These are phyloP conservation scores for Erpornis zantholeuca DNA, from an alignment of 2,113 vertebrate species.

Conservation along the genomic window DNA sequence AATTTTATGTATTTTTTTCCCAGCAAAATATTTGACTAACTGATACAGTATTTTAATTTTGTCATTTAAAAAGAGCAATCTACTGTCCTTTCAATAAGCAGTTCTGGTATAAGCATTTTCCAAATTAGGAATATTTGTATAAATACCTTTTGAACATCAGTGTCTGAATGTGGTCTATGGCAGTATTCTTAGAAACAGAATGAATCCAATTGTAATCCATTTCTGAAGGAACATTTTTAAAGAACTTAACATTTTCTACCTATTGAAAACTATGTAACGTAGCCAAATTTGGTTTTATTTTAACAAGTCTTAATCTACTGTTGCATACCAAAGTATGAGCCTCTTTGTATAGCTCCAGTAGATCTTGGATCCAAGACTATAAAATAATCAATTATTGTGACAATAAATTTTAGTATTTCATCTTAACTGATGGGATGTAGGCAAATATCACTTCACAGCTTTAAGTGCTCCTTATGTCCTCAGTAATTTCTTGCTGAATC, in stretches of 20 bases:
- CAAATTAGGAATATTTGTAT: not conserved
- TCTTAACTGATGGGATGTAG: not conserved
- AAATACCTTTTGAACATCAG: not conserved
- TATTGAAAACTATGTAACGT: not conserved
- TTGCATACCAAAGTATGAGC: not conserved
- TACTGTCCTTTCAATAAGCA: not conserved
- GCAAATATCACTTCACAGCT: not conserved
- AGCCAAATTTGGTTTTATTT: not conserved
- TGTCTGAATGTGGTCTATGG: not conserved
- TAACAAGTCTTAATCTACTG: not conserved
- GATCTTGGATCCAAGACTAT: not conserved
- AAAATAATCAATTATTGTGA: not conserved
- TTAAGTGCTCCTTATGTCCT: not conserved
- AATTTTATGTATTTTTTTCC: not conserved
- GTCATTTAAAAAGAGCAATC: not conserved
- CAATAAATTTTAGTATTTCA: not conserved
- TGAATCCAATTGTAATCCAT: not conserved
- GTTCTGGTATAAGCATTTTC: not conserved
- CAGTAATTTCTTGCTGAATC: not conserved
- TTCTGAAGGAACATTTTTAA: not conserved
- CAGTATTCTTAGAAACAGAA: not conserved
- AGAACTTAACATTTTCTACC: not conserved
- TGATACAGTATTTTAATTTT: not conserved
- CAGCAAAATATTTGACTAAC: not conserved
- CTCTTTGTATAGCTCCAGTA: not conserved